Conservation (phyloP, 2,888 invertebrate species). For the Cerastis leucographa region DNA sequence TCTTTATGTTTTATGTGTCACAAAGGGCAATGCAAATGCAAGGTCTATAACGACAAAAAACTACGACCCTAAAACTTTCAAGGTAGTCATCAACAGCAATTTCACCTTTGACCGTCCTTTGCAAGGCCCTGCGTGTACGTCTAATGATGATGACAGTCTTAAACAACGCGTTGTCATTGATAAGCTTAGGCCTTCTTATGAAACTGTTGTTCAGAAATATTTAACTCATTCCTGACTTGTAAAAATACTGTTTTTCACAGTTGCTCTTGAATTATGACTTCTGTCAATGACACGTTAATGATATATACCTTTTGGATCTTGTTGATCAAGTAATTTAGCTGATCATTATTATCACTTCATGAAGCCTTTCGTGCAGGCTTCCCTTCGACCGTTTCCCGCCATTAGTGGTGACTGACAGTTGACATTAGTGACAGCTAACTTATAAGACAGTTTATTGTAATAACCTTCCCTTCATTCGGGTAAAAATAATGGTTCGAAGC, state of each 20-base stretch:
- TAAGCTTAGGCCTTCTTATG: not conserved
- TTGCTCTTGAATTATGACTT: not conserved
- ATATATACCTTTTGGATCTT: not conserved
- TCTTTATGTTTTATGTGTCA: not conserved
- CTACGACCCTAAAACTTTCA: not conserved
- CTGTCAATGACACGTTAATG: not conserved
- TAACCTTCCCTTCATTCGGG: too few relatives aligned
- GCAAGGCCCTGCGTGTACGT: constrained; percentile 1
- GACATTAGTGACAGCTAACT: not conserved
- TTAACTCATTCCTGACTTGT: not conserved
- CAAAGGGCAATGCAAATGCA: not conserved
- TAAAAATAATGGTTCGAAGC: not conserved
- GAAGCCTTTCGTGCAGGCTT: not conserved
- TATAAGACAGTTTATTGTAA: too few relatives aligned
- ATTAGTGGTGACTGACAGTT: not conserved
- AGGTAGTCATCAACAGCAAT: not conserved
- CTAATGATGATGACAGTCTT: constrained; percentile 22
- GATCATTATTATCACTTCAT: not conserved
- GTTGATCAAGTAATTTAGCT: not conserved
- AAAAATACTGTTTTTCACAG: not conserved
- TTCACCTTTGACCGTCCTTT: constrained; percentile 37
- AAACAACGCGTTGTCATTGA: not conserved
- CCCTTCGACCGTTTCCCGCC: not conserved
- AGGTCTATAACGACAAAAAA: not conserved
- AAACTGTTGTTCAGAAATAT: not conserved